phyloP scores from a whole-genome alignment of 2,113 vertebrate species.

The Helogale parvula region DNA sequence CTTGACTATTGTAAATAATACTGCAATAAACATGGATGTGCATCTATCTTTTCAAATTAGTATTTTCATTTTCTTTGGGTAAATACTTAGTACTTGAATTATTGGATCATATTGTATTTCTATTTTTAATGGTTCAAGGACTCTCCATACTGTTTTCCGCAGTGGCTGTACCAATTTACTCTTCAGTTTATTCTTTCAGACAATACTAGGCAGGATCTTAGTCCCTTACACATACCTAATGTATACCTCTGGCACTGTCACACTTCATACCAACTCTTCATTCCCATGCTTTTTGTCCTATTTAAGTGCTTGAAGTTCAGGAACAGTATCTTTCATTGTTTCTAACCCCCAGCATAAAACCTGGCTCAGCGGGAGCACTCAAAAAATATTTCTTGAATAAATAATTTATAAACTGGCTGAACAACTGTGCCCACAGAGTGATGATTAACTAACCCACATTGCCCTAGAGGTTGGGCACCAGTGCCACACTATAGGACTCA shows the following conservation, averaged over 20 bases:
- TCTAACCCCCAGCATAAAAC: background rate
- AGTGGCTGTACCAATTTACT: background rate
- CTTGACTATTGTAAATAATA: background rate
- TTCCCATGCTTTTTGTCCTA: background rate
- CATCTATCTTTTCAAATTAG: background rate
- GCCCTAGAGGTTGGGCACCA: background rate
- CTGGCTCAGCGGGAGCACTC: background rate
- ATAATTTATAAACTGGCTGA: slow-evolving; percentile 7
- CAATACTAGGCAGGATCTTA: background rate
- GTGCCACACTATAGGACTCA: background rate
- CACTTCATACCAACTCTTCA: background rate
- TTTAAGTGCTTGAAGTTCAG: background rate
- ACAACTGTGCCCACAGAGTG: background rate
- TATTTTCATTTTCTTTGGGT: background rate
- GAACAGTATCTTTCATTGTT: background rate
- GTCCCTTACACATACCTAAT: background rate
- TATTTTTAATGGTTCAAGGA: background rate
- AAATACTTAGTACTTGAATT: background rate
- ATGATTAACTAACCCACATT: background rate
- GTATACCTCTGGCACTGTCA: background rate
- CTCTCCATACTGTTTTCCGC: background rate
- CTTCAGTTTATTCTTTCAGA: background rate
- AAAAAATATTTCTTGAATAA: background rate
- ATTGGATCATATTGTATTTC: background rate
- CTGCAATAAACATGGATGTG: background rate